Evolutionary conservation across 2,797 vertebrate genomes (phyloP).

Genomic region (Onychomys arenicola): DNA sequence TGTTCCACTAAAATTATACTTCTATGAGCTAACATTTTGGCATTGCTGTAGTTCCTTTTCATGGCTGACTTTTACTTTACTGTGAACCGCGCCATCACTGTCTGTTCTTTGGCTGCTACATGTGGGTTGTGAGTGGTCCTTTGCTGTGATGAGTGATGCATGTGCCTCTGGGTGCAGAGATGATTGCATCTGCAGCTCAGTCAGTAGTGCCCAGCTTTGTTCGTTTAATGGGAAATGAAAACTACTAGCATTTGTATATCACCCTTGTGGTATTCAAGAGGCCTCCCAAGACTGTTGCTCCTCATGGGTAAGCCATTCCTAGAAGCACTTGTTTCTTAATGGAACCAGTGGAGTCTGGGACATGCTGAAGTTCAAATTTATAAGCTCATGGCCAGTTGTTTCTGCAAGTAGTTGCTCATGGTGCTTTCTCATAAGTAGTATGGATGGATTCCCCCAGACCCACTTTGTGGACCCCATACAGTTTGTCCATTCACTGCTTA

Average conservation of each 20-base stretch:
- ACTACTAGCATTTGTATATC: background rate
- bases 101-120: background rate
- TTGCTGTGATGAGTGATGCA: background rate
- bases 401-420: background rate
- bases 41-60: background rate
- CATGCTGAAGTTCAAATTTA: background rate
- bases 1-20: background rate
- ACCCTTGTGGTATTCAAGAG: background rate
- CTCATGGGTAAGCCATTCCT: background rate
- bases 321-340: background rate
- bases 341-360: background rate
- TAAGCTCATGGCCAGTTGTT: background rate
- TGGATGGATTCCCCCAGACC: background rate
- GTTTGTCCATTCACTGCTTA: background rate
- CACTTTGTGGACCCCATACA: background rate
- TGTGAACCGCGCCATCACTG: background rate
- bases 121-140: background rate
- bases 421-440: background rate
- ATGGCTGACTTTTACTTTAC: background rate
- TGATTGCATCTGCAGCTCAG: background rate
- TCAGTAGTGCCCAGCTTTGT: background rate
- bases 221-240: background rate
- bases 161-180: background rate
- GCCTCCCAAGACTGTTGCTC: background rate
- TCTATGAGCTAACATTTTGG: background rate